Conservation (phyloP, 1,140 invertebrate genomes). For the Schlechtendalia chinensis region DNA sequence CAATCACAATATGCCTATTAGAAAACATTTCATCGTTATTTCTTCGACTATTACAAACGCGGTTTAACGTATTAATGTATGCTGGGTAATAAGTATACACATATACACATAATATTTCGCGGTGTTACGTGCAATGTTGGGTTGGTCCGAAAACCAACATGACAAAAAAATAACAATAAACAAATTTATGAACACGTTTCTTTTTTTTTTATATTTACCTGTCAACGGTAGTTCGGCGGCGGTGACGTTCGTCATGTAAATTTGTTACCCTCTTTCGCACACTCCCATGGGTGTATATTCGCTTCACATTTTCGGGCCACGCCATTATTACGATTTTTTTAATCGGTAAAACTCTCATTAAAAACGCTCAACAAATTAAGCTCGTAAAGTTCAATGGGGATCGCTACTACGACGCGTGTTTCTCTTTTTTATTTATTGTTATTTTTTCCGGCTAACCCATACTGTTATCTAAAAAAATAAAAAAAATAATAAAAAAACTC, state of each 20-base stretch:
- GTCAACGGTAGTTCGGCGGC: not conserved
- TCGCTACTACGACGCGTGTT: not conserved
- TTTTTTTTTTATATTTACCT: constrained; percentile 21
- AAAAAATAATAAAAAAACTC: not conserved
- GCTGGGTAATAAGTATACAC: no score
- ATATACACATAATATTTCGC: no score
- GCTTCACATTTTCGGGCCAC: not conserved
- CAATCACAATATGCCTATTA: no score
- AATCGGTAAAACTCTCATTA: constrained; percentile 15
- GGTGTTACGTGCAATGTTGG: no score
- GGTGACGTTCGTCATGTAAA: no score
- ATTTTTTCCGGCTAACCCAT: not conserved
- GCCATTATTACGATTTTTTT: constrained; percentile 29
- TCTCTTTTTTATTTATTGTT: not conserved
- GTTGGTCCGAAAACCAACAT: no score
- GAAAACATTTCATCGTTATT: no score
- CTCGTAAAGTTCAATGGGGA: constrained; percentile 12
- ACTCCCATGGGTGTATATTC: not conserved
- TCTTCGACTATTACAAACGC: no score
- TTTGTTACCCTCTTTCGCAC: not conserved
- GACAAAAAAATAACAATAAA: no score
- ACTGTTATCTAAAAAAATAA: not conserved
- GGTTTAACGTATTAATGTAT: no score
- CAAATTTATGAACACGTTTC: no score
- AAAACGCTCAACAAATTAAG: constrained; percentile 26